Evolutionary conservation across 2,797 vertebrate genomes (phyloP).

Genomic region (Rhinophrynus dorsalis): DNA sequence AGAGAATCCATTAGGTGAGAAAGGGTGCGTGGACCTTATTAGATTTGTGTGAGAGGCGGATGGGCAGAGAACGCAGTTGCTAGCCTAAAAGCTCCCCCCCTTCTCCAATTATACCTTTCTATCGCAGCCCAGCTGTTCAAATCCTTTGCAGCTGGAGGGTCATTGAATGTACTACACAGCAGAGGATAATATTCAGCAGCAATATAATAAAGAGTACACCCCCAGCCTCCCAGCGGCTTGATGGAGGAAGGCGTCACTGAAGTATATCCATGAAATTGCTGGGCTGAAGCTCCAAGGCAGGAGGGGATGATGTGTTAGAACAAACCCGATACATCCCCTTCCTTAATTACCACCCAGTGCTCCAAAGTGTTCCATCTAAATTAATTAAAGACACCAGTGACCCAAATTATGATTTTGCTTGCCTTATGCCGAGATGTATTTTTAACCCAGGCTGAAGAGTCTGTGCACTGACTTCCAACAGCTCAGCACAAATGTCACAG

Average conservation of each 20-base stretch:
- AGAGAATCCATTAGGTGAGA: neutral
- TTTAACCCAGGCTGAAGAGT: slow-evolving; percentile 72
- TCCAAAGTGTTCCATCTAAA: slow-evolving; percentile 72
- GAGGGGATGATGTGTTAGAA: slow-evolving; percentile 40
- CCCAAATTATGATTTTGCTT: slow-evolving; percentile 72
- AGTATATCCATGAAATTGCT: slow-evolving; percentile 53
- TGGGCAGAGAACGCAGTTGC: neutral
- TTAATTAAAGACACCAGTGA: slow-evolving; percentile 77
- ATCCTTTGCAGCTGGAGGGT: slow-evolving; percentile 42
- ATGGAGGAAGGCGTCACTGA: slow-evolving; percentile 33
- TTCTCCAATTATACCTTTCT: slow-evolving; percentile 31
- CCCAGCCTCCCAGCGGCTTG: slow-evolving; percentile 3
- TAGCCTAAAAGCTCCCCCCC: neutral
- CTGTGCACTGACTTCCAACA: slow-evolving; percentile 68
- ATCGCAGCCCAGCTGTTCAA: slow-evolving; percentile 33
- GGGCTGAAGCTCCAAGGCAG: slow-evolving; percentile 51
- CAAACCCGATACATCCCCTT: slow-evolving; percentile 52
- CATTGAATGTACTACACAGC: slow-evolving; percentile 10
- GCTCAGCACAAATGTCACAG: slow-evolving; percentile 34
- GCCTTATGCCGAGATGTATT: slow-evolving; percentile 65
- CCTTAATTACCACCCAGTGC: slow-evolving; percentile 71
- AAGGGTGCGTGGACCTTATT: neutral
- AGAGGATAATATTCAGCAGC: slow-evolving; percentile 33
- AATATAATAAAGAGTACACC: slow-evolving; percentile 43
- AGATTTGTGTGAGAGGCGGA: neutral